These are phyloP conservation scores for Hydractinia echinata DNA, from an alignment of 30 jellyfish, hydroid and myxozoan species.

Conservation along the genomic window DNA sequence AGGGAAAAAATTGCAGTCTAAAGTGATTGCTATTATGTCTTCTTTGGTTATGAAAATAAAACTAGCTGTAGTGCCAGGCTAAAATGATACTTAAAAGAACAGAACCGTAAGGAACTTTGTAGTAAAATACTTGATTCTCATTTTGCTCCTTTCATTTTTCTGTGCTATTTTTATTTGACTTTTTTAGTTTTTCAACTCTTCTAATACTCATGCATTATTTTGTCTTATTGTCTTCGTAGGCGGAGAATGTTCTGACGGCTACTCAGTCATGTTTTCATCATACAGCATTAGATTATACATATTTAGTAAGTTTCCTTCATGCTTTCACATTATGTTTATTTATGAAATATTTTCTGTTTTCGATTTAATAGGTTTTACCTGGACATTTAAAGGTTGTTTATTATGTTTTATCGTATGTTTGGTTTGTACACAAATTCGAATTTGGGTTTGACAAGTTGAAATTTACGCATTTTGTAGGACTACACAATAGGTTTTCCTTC, in stretches of 20 bases:
- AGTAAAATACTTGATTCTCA: not conserved
- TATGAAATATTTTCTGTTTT: too few relatives aligned
- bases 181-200: not conserved
- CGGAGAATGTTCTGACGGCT: constrained; percentile 75
- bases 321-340: too few relatives aligned
- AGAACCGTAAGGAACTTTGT: too few relatives aligned
- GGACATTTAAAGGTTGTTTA: too few relatives aligned
- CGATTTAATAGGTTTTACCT: too few relatives aligned
- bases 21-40: not conserved
- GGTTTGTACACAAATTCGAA: too few relatives aligned
- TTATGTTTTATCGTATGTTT: too few relatives aligned
- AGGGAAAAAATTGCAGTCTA: not conserved
- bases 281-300: constrained; percentile 90
- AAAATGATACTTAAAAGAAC: too few relatives aligned
- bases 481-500: too few relatives aligned
- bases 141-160: not conserved
- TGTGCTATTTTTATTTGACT: not conserved
- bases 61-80: too few relatives aligned
- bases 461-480: too few relatives aligned
- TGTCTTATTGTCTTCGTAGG: constrained; percentile 42
- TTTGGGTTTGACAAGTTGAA: too few relatives aligned
- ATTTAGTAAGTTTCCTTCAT: constrained; percentile 53
- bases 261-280: constrained; percentile 91
- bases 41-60: not conserved
- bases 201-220: not conserved